Base-by-base conservation (phyloP, 2,113 vertebrate species). In the Puntigrus tetrazona region DNA sequence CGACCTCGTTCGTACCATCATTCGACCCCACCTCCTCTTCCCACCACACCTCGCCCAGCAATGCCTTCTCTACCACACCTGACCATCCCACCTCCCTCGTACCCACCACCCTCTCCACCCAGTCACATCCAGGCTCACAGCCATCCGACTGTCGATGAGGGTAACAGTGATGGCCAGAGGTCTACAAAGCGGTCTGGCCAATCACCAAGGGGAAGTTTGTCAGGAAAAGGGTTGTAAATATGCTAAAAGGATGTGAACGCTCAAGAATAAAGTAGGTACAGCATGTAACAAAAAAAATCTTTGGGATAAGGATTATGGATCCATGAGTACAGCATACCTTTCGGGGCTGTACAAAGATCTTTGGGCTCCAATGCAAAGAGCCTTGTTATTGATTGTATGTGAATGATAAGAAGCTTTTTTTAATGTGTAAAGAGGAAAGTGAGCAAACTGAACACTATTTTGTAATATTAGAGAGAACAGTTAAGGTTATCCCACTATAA, bases 181-280 rank as follows among this genome's bases (percentile, higher is more conserved):
- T 82, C 83, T 57, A 74, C 84, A 77, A 81, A 81, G 72, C 88
- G 61, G 72, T 78, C 90, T 27, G 88, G 85, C 84, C 94, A 92
- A 85, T 92, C 93, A 29, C 91, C 93, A 25, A 90, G 89, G 80
- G 89, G 92, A 84, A 91, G 92, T 25, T 89, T 88, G 86, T 78
- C 86, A 77, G 88, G 90, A 63, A 91, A 85, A 69, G 93, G 93
- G 34, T 81, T 94, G 65, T 82, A 82, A 82, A 82, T 55, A 82
- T 20, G 14, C 29, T 77, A 78, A 43, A 18, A 78, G 16, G 45
- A 38, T 34, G 45, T 50, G 63, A 69, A 52, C 0, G 41, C 27
- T 78, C 34, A 59, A 57, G 31, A 36, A 20, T 57, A 14, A 81
- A 67, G 61, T 45, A 81, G 61, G 78, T 45, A 22, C 45, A 6